phyloP scores from a whole-genome alignment of 1,140 invertebrate species.

The Dendrolimus kikuchii region DNA sequence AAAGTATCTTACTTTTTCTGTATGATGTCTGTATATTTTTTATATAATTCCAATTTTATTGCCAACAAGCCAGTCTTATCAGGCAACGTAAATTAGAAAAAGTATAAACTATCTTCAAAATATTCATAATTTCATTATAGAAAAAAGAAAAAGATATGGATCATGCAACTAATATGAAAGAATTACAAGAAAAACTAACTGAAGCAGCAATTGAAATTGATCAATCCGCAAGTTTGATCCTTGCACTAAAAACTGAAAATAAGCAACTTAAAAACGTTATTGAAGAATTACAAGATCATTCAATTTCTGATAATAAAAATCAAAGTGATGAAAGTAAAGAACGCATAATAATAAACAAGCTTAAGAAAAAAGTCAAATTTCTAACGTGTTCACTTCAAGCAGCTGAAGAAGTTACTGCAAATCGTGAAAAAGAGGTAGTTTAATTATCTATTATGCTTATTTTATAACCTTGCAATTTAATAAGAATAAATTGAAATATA shows the following conservation, averaged over 20 bases:
- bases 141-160: background rate
- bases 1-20: too few relatives aligned
- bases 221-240: slow-evolving; percentile 47
- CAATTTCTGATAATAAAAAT: slow-evolving; percentile 37
- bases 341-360: slow-evolving; percentile 37
- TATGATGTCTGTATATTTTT: too few relatives aligned
- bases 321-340: slow-evolving; percentile 52
- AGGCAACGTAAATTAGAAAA: too few relatives aligned
- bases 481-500: background rate
- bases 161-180: slow-evolving; percentile 72
- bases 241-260: slow-evolving; percentile 45
- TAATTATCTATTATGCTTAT: background rate
- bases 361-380: slow-evolving; percentile 40
- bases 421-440: slow-evolving; percentile 56
- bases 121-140: too few relatives aligned
- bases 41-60: too few relatives aligned
- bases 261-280: slow-evolving; percentile 33
- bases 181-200: slow-evolving; percentile 78
- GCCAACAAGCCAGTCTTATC: too few relatives aligned
- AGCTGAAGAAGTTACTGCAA: slow-evolving; percentile 40
- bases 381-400: slow-evolving; percentile 31
- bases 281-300: slow-evolving; percentile 30
- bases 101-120: too few relatives aligned
- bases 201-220: slow-evolving; percentile 80
- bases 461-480: background rate